A percentile compares a stretch with the other conserved stretches of the same genome.
phyloP scores from a whole-genome alignment of 2,797 vertebrate species.

The Jordanella pulchra region DNA sequence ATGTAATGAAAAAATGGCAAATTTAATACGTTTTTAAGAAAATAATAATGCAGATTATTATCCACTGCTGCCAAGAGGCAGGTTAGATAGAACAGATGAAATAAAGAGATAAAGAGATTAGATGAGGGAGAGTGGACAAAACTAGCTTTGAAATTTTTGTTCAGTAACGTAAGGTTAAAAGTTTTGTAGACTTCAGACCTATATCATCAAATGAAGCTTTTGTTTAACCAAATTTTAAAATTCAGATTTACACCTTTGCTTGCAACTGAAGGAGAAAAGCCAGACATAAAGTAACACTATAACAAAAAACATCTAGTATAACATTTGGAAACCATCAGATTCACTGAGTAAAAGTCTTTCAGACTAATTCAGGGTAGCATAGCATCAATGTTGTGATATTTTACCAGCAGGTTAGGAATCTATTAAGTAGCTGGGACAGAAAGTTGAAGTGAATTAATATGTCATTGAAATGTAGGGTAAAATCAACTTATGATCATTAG shows the following conservation, averaged over 20 bases:
- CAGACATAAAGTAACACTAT: not conserved
- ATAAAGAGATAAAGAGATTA: not conserved
- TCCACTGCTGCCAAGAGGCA: slow-evolving; percentile 15
- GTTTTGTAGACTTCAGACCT: not conserved
- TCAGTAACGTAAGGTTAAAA: not conserved
- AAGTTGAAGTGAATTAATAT: too few relatives aligned
- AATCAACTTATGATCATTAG: too few relatives aligned
- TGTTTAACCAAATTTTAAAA: not conserved
- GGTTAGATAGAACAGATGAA: slow-evolving; percentile 35
- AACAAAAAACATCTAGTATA: not conserved
- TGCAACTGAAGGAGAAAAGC: not conserved
- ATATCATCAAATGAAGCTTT: not conserved
- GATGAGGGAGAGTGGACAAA: not conserved
- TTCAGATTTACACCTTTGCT: not conserved
- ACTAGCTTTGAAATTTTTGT: not conserved
- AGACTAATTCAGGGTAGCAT: not conserved
- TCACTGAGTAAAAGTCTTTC: too few relatives aligned
- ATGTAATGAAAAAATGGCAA: slow-evolving; percentile 54
- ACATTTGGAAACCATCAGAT: not conserved
- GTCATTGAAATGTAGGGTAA: too few relatives aligned
- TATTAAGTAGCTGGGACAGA: too few relatives aligned
- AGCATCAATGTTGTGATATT: too few relatives aligned
- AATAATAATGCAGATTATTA: slow-evolving; percentile 48
- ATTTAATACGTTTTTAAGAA: slow-evolving; percentile 58
- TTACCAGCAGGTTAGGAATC: too few relatives aligned